Evolutionary conservation across 2,797 vertebrate species (phyloP).

Genomic region (Galago senegalensis): DNA sequence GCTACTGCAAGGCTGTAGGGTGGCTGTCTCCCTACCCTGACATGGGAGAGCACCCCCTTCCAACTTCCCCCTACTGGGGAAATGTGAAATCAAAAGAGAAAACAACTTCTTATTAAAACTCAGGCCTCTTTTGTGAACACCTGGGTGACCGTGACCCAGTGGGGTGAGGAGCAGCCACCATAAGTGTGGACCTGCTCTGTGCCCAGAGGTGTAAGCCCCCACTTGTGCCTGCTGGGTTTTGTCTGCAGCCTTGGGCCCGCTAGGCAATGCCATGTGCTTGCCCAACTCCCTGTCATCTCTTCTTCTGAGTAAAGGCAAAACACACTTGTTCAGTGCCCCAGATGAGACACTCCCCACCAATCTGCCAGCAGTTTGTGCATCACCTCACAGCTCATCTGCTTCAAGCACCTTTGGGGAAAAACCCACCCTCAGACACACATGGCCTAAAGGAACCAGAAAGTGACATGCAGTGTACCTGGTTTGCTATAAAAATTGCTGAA

Average conservation of each 20-base stretch:
- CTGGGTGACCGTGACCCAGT: not conserved
- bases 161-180: not conserved
- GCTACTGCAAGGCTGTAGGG: too few relatives aligned
- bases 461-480: slow-evolving; percentile 88
- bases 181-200: not conserved
- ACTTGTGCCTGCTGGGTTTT: not conserved
- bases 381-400: not conserved
- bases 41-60: too few relatives aligned
- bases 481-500: slow-evolving; percentile 91
- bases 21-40: too few relatives aligned
- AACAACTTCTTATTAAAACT: not conserved
- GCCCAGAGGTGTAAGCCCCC: not conserved
- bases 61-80: not conserved
- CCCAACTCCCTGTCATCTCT: not conserved
- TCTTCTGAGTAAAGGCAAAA: not conserved
- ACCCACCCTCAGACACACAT: not conserved
- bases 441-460: too few relatives aligned
- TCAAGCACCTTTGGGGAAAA: not conserved
- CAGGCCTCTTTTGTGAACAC: not conserved
- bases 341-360: not conserved
- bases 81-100: not conserved
- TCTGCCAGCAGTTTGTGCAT: not conserved
- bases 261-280: not conserved
- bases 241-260: not conserved
- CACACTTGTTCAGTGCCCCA: not conserved